Evolutionary conservation across 2,797 vertebrate genomes (phyloP), one percentile per base, ranked within the genome.

Genomic region (Poeciliopsis presidionis): DNA sequence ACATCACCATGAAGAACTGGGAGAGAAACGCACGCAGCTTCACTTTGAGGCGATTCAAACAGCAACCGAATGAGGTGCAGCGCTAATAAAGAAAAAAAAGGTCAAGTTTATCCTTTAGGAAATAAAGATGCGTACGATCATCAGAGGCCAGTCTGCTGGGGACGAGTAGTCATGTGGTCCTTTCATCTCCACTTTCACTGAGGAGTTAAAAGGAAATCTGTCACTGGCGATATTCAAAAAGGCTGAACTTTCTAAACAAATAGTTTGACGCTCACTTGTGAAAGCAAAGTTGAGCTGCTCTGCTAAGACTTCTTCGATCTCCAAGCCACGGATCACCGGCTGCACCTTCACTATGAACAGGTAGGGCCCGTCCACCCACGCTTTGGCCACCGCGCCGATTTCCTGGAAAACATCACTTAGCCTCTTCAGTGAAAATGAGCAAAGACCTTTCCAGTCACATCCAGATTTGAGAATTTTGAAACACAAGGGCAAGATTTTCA

Each of bases 131-230:
- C 67, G 25, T 46, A 99, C 98, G 94, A 97, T 98, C 98, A 99
- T 98, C 72, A 97, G 93, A 30, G 98, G 97, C 93, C 97, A 98
- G 87, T 99, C 98, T 84, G 97, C 97, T 77, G 98, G 97, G 0
- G 97, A 97, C 33, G 98, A 97, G 86, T 97, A 99, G 72, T 97
- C 97, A 89, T 97, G 97, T 0, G 97, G 96, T 69, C 97, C 97
- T 84, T 96, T 97, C 94, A 98, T 96, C 95, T 98, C 96, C 82
- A 99, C 96, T 73, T 93, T 97, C 96, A 98, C 97, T 98, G 74
- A 8, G 6, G 61, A 78, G 33, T 46, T 16, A 41, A 74, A 20
- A 61, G 51, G 0, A 90, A 80, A 76, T 70, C 76, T 12, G 43
- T 46, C 0, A 0, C 36, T 45, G 63, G 5, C 69, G 22, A 86